Base-by-base conservation (phyloP, 1,140 invertebrate species). In the Pteromalus puparum region DNA sequence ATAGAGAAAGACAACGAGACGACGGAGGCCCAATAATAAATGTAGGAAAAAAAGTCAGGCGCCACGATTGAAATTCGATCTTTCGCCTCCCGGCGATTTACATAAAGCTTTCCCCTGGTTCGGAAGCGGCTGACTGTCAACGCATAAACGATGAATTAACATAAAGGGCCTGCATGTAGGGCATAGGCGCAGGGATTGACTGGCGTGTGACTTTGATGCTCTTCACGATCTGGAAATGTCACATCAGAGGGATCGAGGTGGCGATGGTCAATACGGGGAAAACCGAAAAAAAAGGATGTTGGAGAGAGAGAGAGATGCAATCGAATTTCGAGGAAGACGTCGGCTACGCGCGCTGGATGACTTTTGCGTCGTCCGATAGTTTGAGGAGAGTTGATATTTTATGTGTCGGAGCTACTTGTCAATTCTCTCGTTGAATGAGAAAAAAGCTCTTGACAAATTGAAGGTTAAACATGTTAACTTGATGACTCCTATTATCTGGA, bases 11-110 rank as follows among this genome's bases (percentile, higher is more conserved):
- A 61, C 53, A 18, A 61, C 10, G 42, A 18, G 42, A 18, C 46
- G 46, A 48, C 15, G 15, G 48, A 4, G 21, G 18, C 21, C 18
- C 26, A 30, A 70, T 70, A 80, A 88, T 78, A 87, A 83, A 86
- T 85, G 53, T 83, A 87, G 53, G 68, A 84, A 84, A 74, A 61
- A 30, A 42, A 28, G 5, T 0, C 70, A n/a, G 34, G 21, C 34
- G 21, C 34, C 72, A 38, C 28, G 34, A 74, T 30, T 74, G 13
- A 74, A 74, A 74, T 74, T 74, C 72, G 30, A 74, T 38, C 28
- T 70, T 70, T 70, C 21, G 28, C 34, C 72, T n/a, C 72, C 18
- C 9, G 18, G 5, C 21, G 9, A 34, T 74, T 74, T 74, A 34
- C 30, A 38, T 74, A 61, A 3, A n/a, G 53, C 53, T 61, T 61